Base-by-base conservation (phyloP, 2,797 vertebrate genomes). In the Tauraco hartlaubi region DNA sequence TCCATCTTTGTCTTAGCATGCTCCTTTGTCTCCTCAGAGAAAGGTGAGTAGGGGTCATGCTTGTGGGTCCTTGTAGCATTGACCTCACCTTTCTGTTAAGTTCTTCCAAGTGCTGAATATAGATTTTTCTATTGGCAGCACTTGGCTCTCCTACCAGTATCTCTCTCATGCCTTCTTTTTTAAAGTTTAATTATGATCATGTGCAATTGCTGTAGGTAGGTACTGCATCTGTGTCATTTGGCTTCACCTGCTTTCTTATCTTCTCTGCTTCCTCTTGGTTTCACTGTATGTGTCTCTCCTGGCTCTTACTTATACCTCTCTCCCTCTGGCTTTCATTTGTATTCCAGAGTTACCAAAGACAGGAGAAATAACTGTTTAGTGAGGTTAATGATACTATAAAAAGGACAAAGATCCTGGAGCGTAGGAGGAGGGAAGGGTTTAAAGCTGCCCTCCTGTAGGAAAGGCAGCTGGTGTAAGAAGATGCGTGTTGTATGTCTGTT, bases 261-360 rank as follows among this genome's bases (percentile, higher is more conserved):
- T 86, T 59, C 39, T 77, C 28, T 35, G 7, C 44, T 86, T 26
- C 19, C 22, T 88, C 58, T 90, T 93, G 7, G 25, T 90, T 90
- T 95, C 79, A n/a, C 37, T 90, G 54, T 73, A 1, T 2, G 1
- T 61, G 3, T 75, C 21, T 83, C 26, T 88, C 16, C 44, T 80
- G 39, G 33, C 66, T 95, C 44, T 71, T 73, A 20, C 49, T 75
- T 54, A 15, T 9, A 33, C n/a, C 14, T 80, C 20, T 85, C n/a
- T 90, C 9, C 35, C 61, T 85, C 43, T 90, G 82, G 35, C 48
- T 95, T 95, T 90, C 9, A 26, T 92, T 92, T 95, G 29, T 91
- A 83, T 94, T 94, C 29, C 18, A 63, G 61, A 72, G 49, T 88
- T 90, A 74, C 28, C 23, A 51, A 90, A 88, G 55, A 44, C 19